A percentile compares a stretch with the other conserved stretches of the same genome.
Evolutionary conservation across 2,797 vertebrate genomes (phyloP).

Genomic region (Psittacula derbiana): DNA sequence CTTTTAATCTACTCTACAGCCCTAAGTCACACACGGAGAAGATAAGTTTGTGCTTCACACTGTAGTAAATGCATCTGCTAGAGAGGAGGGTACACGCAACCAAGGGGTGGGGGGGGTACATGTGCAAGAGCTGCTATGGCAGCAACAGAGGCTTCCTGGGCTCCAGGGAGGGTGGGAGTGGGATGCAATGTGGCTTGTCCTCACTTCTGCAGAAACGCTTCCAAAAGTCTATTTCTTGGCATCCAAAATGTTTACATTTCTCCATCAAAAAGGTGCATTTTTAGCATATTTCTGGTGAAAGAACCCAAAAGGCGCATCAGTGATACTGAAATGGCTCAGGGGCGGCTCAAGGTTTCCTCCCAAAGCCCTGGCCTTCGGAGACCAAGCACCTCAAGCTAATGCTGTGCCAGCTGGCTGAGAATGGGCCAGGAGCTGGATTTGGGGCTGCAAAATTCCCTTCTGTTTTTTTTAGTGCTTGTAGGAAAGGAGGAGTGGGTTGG

Average conservation of each 20-base stretch:
- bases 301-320: background rate
- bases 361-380: background rate
- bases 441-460: background rate
- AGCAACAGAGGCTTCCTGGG: background rate
- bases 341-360: background rate
- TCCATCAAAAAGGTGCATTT: background rate
- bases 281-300: background rate
- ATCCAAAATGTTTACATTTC: background rate
- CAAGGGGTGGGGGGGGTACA: background rate
- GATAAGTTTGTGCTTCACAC: background rate
- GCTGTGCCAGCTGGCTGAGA: background rate
- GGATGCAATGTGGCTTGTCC: background rate
- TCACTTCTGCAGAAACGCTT: background rate
- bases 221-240: background rate
- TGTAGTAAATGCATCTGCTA: background rate
- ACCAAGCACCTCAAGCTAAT: background rate
- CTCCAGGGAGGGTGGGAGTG: background rate
- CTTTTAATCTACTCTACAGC: conserved; percentile 44
- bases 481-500: background rate
- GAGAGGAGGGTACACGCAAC: background rate
- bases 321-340: background rate
- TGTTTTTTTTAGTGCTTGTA: background rate
- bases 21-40: background rate
- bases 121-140: background rate
- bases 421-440: background rate